Evolutionary conservation across 2,113 vertebrate genomes (phyloP).

Genomic region (Cichladusa arquata): DNA sequence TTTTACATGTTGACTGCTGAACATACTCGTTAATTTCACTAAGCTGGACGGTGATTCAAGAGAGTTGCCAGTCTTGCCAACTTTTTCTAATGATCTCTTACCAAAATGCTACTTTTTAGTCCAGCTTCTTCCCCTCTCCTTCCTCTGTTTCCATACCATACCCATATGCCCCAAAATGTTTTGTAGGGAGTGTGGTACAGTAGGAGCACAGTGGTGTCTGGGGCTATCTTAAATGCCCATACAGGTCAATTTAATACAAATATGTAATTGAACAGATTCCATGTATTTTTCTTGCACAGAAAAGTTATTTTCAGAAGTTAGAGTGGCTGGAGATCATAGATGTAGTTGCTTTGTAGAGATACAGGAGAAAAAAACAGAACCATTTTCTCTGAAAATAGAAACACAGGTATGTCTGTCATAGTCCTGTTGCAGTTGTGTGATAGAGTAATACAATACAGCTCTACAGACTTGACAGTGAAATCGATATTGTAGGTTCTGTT

Average conservation of each 20-base stretch:
- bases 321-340: background rate
- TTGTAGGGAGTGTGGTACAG: background rate
- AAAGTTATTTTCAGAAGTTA: background rate
- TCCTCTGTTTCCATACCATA: background rate
- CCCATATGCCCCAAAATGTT: background rate
- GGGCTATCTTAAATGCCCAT: background rate
- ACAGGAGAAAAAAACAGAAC: rapidly evolving
- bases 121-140: background rate
- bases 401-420: background rate
- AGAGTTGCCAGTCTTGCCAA: background rate
- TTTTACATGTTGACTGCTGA: background rate
- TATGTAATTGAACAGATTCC: background rate
- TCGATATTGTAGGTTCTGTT: background rate
- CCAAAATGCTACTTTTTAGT: background rate
- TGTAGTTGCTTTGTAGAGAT: background rate
- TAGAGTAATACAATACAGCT: background rate
- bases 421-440: background rate
- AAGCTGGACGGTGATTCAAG: background rate
- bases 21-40: background rate
- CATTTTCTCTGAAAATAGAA: background rate
- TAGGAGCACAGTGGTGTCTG: background rate
- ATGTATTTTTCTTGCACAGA: background rate
- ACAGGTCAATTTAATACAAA: background rate
- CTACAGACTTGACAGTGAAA: background rate
- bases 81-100: background rate